phyloP scores from a whole-genome alignment of 2,113 vertebrate species.

The Desmodus rotundus region DNA sequence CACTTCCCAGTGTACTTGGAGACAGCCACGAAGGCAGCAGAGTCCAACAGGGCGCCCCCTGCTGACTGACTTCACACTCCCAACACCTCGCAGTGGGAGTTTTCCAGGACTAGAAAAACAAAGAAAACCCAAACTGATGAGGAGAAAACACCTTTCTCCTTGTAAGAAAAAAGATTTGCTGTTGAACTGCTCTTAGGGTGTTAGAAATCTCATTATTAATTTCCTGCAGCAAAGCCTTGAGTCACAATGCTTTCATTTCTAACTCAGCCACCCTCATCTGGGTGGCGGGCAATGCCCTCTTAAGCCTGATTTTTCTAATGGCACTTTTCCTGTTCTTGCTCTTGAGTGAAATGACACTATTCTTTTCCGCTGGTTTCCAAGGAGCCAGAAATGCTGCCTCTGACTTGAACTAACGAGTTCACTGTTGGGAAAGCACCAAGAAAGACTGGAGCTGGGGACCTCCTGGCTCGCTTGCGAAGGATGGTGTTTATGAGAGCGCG shows the following conservation, averaged over 20 bases:
- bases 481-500: slow-evolving; percentile 51
- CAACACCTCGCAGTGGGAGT: accelerated
- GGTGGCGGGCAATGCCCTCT: background rate
- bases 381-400: slow-evolving; percentile 76
- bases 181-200: background rate
- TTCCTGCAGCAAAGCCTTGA: background rate
- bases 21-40: accelerated
- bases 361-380: slow-evolving; percentile 73
- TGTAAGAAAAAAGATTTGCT: background rate
- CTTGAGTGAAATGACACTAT: slow-evolving; percentile 67
- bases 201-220: background rate
- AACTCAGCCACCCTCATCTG: background rate
- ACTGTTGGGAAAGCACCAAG: slow-evolving; percentile 77
- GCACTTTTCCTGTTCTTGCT: background rate
- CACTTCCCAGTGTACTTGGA: background rate
- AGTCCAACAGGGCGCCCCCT: background rate
- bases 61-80: background rate
- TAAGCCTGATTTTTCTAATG: background rate
- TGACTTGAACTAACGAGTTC: slow-evolving; percentile 75
- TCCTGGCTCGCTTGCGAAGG: slow-evolving; percentile 32
- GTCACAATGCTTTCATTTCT: background rate
- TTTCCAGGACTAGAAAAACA: background rate
- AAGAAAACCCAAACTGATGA: background rate
- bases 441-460: slow-evolving; percentile 74
- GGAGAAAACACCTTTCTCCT: background rate